Percentiles rank a stretch among this genome's conserved stretches.
phyloP scores from a whole-genome alignment of 2,888 invertebrate species.

The Itoplectis maculator region DNA sequence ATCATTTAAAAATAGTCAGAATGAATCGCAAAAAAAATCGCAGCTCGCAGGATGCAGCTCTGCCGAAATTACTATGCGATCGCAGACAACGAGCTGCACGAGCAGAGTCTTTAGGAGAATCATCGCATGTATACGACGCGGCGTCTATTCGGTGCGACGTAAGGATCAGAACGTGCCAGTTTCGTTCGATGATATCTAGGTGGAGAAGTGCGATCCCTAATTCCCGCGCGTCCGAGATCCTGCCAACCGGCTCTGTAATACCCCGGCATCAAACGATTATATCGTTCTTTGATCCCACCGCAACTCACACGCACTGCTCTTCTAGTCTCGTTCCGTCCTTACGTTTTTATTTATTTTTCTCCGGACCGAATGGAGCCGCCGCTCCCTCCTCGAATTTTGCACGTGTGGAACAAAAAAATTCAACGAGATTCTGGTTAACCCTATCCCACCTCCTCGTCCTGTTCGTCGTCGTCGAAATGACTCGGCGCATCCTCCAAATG shows the following conservation, averaged over 20 bases:
- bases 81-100: no score
- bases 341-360: background rate
- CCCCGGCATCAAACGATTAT: slow-evolving; percentile 72
- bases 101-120: no score
- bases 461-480: slow-evolving; percentile 60
- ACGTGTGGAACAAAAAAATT: slow-evolving; percentile 50
- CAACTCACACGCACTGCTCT: slow-evolving; percentile 17
- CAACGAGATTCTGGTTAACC: slow-evolving; percentile 66
- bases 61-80: no score
- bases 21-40: no score
- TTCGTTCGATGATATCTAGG: slow-evolving; percentile 40
- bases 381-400: slow-evolving; percentile 19
- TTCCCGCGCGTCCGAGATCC: slow-evolving; percentile 41
- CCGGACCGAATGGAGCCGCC: no score
- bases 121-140: no score
- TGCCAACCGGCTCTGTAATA: slow-evolving; percentile 67
- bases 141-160: background rate
- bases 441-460: slow-evolving; percentile 38
- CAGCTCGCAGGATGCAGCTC: no score
- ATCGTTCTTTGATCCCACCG: slow-evolving; percentile 62
- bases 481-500: slow-evolving; percentile 45
- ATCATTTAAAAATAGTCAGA: no score
- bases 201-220: slow-evolving; percentile 49
- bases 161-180: background rate
- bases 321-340: slow-evolving; percentile 33